Evolutionary conservation across 2,888 invertebrate genomes (phyloP).

Genomic region (Drosophila mimica): DNA sequence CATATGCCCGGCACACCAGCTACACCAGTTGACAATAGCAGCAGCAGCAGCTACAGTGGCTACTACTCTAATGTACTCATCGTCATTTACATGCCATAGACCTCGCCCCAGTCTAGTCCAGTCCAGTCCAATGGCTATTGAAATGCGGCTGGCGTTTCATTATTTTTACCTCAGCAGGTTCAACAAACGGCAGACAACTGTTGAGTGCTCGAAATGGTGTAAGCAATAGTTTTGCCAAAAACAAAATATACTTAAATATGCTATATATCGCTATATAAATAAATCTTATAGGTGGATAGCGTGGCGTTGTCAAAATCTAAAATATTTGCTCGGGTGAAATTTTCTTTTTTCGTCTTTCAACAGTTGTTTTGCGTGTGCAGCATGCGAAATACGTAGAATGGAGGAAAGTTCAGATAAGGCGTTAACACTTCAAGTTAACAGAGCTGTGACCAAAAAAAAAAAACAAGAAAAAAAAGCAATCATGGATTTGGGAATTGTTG

Average conservation of each 20-base stretch:
- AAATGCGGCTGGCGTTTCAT: constrained; percentile 68
- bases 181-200: constrained; percentile 68
- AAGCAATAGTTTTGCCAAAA: constrained; percentile 64
- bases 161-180: constrained; percentile 47
- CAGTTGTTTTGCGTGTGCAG: constrained; percentile 61
- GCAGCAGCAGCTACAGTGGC: constrained; percentile 21
- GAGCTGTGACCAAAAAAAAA: constrained; percentile 47
- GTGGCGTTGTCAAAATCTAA: constrained; percentile 51
- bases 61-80: constrained; percentile 44
- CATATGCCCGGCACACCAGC: constrained; percentile 69
- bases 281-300: constrained; percentile 11
- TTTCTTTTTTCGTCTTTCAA: constrained; percentile 37
- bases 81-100: constrained; percentile 75
- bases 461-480: constrained; percentile 33
- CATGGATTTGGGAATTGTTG: constrained; percentile 34
- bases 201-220: constrained; percentile 35
- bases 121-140: constrained; percentile 56
- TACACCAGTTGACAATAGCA: constrained; percentile 36
- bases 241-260: constrained; percentile 8
- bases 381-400: constrained; percentile 75
- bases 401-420: constrained; percentile 58
- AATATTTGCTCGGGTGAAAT: constrained; percentile 69
- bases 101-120: constrained; percentile 64
- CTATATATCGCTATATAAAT: constrained; percentile 7
- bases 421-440: constrained; percentile 66